phyloP scores from a whole-genome alignment of 2,888 invertebrate genomes.

The Acleris cristana region DNA sequence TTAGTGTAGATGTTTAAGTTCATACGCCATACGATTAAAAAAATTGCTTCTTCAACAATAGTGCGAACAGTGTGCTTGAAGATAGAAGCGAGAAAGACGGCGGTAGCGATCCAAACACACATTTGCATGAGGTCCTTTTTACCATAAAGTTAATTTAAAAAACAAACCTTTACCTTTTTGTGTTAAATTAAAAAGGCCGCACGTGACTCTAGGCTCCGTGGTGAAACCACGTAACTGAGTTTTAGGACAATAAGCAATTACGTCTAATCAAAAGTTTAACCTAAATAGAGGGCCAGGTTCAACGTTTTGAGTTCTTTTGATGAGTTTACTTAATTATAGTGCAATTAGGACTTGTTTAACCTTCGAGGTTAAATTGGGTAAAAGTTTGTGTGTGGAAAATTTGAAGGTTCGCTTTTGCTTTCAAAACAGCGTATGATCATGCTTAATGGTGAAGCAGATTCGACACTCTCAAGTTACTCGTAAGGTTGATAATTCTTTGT shows the following conservation, averaged over 20 bases:
- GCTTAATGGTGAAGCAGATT: too few relatives aligned
- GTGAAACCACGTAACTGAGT: slow-evolving; percentile 13
- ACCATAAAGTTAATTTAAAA: background rate
- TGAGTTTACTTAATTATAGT: slow-evolving; percentile 27
- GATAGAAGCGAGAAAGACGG: too few relatives aligned
- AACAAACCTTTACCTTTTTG: background rate
- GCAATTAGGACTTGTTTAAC: slow-evolving; percentile 24
- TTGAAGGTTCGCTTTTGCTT: background rate
- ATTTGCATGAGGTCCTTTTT: background rate
- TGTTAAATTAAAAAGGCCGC: background rate
- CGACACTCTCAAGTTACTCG: too few relatives aligned
- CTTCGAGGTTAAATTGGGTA: slow-evolving; percentile 13
- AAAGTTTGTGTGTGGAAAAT: slow-evolving; percentile 16
- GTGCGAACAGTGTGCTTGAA: background rate
- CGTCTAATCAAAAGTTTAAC: slow-evolving; percentile 32
- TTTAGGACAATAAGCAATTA: slow-evolving; percentile 25
- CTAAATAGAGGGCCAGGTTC: slow-evolving; percentile 23
- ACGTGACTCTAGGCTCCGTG: background rate
- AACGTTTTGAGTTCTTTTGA: slow-evolving; percentile 31
- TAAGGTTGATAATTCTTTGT: too few relatives aligned
- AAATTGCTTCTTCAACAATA: background rate
- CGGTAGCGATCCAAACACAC: background rate
- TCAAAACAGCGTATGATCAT: too few relatives aligned
- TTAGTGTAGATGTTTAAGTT: too few relatives aligned
- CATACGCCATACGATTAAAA: too few relatives aligned